Base-by-base conservation (phyloP, 64 coral and sea anemone genomes). In the Stichodactyla helianthus region DNA sequence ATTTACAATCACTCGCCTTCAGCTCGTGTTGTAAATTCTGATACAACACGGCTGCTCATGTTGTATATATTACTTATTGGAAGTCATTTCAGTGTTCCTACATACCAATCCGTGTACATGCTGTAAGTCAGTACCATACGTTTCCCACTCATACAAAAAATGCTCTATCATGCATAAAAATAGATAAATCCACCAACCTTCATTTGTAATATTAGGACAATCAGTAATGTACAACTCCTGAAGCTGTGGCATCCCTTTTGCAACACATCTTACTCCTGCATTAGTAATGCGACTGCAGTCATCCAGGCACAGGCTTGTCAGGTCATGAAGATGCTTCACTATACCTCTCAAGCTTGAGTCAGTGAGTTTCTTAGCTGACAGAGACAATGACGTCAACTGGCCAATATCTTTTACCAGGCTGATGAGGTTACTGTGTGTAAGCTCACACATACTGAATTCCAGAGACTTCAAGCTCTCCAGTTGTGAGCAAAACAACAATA, bases 251-350 rank as follows among this genome's bases (percentile, higher is more conserved):
- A 98, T 88, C 28, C 92, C 93, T 20, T 86, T 82, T 17, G 95
- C 95, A 65, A 98, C 58, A 51, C 92, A 88, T 16, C 54, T 84
- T 22, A 92, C 89, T 7, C 95, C 95, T 63, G 87, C 81, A 77
- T 94, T 98, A 57, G 95, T 94, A 50, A 98, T 82, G 62, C 81
- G 65, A 71, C 83, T 44, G 74, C 95, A 98, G 55, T 94, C 92
- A 89, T 94, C 94, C 57, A 98, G 76, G 80, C 92, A 84, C 54
- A 98, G 85, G 56, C 92, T 98, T 88, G 89, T 94, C 59, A 98
- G 84, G 28, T 82, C 91, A 31, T 88, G 92, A 71, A 91, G 83
- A 83, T 94, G 85, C 14, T 89, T 89, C 55, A 93, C 88, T 3
- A 98, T 83, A 58, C 88, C 87, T 76, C 93, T 98, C 7, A 98